These are phyloP conservation scores for Amphiduros pacificus DNA, from an alignment of 2,888 invertebrate species.

Conservation along the genomic window DNA sequence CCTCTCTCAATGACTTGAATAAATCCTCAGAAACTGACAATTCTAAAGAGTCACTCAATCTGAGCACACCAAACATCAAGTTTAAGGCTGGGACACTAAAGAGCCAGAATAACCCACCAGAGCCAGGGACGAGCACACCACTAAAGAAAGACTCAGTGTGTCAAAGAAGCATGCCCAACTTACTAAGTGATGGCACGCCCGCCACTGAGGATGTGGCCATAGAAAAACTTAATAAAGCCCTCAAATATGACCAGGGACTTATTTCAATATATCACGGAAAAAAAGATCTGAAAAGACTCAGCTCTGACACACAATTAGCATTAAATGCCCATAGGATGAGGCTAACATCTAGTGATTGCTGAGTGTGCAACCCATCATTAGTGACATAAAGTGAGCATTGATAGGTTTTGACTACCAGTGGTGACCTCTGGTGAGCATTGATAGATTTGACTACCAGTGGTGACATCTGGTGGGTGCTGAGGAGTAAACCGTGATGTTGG, in stretches of 20 bases:
- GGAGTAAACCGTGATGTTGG: too few species aligned
- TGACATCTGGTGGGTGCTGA: too few species aligned
- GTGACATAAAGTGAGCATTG: too few species aligned
- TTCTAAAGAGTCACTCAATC: conserved; percentile 15
- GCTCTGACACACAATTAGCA: background rate
- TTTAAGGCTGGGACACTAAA: conserved; percentile 7
- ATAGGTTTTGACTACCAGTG: too few species aligned
- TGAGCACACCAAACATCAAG: conserved; percentile 23
- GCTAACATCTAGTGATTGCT: conserved; percentile 17
- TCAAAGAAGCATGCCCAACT: conserved; percentile 15
- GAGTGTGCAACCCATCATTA: too few species aligned
- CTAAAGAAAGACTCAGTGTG: conserved; percentile 5
- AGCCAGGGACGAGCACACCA: background rate
- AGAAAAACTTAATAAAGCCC: conserved; percentile 6
- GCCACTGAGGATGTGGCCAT: background rate
- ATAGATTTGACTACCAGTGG: too few species aligned
- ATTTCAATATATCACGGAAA: conserved; percentile 6
- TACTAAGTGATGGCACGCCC: conserved; percentile 1
- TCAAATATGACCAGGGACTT: conserved; percentile 12
- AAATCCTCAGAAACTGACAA: conserved; percentile 13
- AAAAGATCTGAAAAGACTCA: background rate
- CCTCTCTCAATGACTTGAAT: conserved; percentile 21
- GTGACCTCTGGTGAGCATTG: too few species aligned
- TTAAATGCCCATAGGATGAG: conserved; percentile 1
- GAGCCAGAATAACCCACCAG: background rate